These are phyloP conservation scores for Cyphomyrus discorhynchus DNA, from an alignment of 2,113 vertebrate species.

Conservation along the genomic window DNA sequence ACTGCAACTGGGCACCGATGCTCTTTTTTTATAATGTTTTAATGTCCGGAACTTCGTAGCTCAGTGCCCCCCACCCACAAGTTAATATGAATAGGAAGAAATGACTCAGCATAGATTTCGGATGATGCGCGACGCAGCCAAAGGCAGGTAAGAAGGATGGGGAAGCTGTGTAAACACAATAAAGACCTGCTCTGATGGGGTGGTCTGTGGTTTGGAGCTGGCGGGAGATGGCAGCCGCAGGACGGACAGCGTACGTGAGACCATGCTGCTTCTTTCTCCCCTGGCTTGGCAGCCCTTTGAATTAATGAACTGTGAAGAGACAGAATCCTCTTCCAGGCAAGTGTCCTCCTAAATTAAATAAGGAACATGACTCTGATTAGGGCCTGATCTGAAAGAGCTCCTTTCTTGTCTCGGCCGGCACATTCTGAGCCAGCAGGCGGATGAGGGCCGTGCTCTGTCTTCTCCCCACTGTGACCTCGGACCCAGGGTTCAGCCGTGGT, in stretches of 20 bases:
- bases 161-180: background rate
- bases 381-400: constrained; percentile 53
- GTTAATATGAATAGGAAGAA: background rate
- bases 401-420: constrained; percentile 58
- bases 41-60: background rate
- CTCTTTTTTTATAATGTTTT: background rate
- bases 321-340: constrained; percentile 56
- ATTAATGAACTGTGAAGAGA: constrained; percentile 39
- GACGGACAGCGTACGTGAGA: background rate
- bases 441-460: constrained; percentile 55
- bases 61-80: background rate
- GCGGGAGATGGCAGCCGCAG: background rate
- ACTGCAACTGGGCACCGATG: background rate
- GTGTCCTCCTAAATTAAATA: constrained; percentile 51
- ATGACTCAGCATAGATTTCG: background rate
- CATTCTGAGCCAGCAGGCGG: constrained; percentile 58
- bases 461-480: constrained; percentile 40
- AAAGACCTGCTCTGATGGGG: background rate
- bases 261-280: background rate
- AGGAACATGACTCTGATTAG: constrained; percentile 65
- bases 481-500: constrained; percentile 38
- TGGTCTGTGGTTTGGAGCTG: background rate
- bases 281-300: constrained; percentile 22
- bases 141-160: background rate
- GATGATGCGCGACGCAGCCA: background rate